Conservation (phyloP, 1,140 invertebrate genomes). For the Frieseomelitta varia region DNA sequence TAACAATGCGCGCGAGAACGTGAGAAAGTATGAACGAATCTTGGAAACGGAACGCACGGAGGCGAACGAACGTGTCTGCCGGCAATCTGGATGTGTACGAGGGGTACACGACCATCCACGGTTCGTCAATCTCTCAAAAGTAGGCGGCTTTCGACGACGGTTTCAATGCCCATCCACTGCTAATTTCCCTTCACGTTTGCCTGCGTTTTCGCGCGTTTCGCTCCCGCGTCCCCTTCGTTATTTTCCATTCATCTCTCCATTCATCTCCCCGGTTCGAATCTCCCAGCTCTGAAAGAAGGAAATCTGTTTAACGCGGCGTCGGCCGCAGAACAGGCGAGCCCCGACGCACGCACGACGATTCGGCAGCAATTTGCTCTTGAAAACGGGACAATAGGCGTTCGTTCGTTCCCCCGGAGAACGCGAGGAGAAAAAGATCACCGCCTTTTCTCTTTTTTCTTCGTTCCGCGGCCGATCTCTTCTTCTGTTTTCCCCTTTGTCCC, state of each 20-base stretch:
- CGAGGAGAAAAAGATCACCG: constrained; percentile 30
- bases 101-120: background rate
- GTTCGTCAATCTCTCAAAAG: constrained; percentile 28
- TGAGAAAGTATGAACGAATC: background rate
- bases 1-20: background rate
- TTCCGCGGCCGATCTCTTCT: background rate
- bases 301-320: constrained; percentile 66
- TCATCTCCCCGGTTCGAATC: background rate
- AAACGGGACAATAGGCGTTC: constrained; percentile 54
- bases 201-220: constrained; percentile 40
- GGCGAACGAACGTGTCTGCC: background rate
- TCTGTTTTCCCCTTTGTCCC: constrained; percentile 8
- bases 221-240: background rate
- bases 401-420: background rate
- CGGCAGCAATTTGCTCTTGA: constrained; percentile 50
- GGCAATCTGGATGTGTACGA: background rate
- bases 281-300: constrained; percentile 46
- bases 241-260: constrained; percentile 36
- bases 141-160: constrained; percentile 26
- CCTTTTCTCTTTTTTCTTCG: background rate
- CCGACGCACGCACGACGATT: constrained; percentile 57
- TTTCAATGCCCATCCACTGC: constrained; percentile 51
- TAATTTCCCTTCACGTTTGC: constrained; percentile 58
- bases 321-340: constrained; percentile 43
- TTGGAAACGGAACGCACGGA: background rate